Evolutionary conservation across 1,140 invertebrate species (phyloP), one percentile per base, ranked within the genome.

Genomic region (silkworm (Bombyx mori)): DNA sequence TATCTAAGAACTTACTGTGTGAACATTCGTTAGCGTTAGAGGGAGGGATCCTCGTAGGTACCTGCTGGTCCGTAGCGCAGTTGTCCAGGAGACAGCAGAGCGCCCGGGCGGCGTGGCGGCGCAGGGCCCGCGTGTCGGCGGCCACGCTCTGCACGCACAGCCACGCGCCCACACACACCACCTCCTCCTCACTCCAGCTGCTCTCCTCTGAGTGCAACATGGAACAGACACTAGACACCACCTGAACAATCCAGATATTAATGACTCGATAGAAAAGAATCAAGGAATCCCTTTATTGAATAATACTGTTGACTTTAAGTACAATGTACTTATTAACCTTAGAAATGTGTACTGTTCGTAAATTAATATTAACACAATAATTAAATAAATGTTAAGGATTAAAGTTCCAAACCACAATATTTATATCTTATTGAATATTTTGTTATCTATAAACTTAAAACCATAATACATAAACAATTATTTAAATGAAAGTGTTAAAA

Each of bases 101-200:
- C 50, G 50, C 50, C 50, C 8, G n/a, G n/a, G n/a, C n/a, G n/a
- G 50, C 22, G n/a, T n/a, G 50, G 50, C 50, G 22, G 50, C 50
- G 50, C 22, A 35, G 26, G 50, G n/a, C n/a, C 50, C 26, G 26
- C 26, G 26, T 35, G 26, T 35, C 26, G 26, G 26, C 26, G 2
- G 42, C 42, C 53, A 45, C 53, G 42, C 53, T 7, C 42, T 22
- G 49, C 43, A 44, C 53, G 53, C 53, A 44, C 53, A 54, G 53
- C 44, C 42, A 44, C 10, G 44, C 42, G 53, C 53, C 42, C 42
- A 44, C 26, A 10, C n/a, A 42, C 42, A 18, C 26, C 53, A 12
- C 6, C 42, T 54, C 53, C 53, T 10, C 42, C 42, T 52, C 42
- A 7, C 10, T 26, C 53, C 53, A 45, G 9, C 10, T n/a, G 42